Conservation (phyloP, 1,140 invertebrate genomes). For the Protaetia brevitarsis region DNA sequence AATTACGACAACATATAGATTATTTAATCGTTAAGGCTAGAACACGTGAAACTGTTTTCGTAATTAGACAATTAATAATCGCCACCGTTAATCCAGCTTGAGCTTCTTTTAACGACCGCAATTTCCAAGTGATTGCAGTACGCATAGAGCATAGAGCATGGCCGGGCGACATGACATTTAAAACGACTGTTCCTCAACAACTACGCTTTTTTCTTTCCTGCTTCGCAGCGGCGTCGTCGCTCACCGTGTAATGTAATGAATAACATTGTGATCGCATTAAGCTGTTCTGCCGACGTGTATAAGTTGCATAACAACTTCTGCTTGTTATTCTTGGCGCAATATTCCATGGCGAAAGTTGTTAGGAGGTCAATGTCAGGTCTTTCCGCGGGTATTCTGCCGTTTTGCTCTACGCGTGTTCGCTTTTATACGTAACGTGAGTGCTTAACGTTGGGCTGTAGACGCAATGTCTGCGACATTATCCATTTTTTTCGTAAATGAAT, state of each 20-base stretch:
- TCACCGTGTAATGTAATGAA: slow-evolving; percentile 3
- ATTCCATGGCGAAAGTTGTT: slow-evolving; percentile 20
- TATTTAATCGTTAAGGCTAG: too few species aligned
- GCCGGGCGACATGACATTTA: not conserved
- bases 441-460: not conserved
- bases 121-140: slow-evolving; percentile 8
- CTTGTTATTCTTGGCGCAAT: slow-evolving; percentile 22
- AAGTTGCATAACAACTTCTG: slow-evolving; percentile 21
- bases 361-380: slow-evolving; percentile 19
- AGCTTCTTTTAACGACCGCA: too few species aligned
- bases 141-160: not conserved
- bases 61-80: too few species aligned
- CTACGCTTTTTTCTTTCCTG: not conserved
- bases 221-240: not conserved
- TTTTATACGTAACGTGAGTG: not conserved
- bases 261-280: slow-evolving; percentile 20
- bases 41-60: too few species aligned
- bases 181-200: not conserved
- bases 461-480: too few species aligned
- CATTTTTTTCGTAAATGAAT: too few species aligned
- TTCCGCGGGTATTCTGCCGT: not conserved
- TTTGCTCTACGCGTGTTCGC: not conserved
- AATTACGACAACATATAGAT: too few species aligned
- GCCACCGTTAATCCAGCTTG: too few species aligned
- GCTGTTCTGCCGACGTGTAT: slow-evolving; percentile 8